These are phyloP conservation scores for Rhegmatorhina hoffmannsi DNA, from an alignment of 2,113 vertebrate species.

Conservation along the genomic window DNA sequence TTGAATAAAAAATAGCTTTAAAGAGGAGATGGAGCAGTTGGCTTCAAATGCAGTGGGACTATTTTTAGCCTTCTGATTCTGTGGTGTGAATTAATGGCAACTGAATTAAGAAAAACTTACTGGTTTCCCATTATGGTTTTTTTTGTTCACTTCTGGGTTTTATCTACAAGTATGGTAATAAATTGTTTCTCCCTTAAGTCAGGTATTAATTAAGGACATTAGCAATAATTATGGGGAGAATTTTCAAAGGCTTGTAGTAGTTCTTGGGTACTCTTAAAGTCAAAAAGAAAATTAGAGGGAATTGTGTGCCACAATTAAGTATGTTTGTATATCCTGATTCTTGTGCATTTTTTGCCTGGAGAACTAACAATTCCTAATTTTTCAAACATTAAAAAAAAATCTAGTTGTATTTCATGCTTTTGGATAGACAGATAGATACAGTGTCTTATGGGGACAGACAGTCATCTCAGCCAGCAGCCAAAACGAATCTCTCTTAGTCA, in stretches of 20 bases:
- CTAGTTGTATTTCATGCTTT: background rate
- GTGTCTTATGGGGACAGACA: background rate
- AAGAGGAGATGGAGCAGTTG: background rate
- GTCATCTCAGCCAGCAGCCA: conserved; percentile 4
- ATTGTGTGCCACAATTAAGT: background rate
- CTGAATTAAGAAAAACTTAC: background rate
- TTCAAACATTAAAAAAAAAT: background rate
- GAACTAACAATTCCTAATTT: background rate
- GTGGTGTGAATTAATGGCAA: background rate
- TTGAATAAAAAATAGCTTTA: background rate
- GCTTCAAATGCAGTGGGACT: background rate
- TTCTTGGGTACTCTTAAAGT: background rate
- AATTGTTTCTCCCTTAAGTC: background rate
- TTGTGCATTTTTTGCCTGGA: background rate
- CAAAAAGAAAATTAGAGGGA: background rate
- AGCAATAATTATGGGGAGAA: background rate
- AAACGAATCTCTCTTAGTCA: conserved; percentile 10
- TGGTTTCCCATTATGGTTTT: rapidly evolving
- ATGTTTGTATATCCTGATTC: background rate
- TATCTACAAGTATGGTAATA: background rate
- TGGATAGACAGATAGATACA: background rate
- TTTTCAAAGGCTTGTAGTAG: background rate
- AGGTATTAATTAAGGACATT: background rate
- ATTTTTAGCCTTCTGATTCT: background rate
- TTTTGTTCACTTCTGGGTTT: background rate